Conservation (phyloP, 1,140 invertebrate genomes). For the Pomacea maculata region DNA sequence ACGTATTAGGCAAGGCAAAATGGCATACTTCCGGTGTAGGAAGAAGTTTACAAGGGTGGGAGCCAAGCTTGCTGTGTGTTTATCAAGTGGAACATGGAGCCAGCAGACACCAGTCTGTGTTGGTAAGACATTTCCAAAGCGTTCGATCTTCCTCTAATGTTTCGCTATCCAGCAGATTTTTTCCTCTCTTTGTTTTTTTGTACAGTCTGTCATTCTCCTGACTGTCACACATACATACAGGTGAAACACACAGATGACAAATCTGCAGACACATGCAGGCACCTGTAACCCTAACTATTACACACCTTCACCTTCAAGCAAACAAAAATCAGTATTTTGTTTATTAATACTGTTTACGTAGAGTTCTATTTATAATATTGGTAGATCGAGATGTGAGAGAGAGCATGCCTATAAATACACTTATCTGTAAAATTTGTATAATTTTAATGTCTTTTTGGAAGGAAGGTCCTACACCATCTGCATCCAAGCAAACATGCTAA, state of each 20-base stretch:
- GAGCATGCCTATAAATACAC: too few species aligned
- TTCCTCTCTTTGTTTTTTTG: background rate
- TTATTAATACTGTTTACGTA: too few species aligned
- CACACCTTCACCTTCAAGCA: background rate
- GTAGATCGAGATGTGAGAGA: too few species aligned
- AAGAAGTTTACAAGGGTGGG: conserved; percentile 26
- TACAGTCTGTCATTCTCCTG: too few species aligned
- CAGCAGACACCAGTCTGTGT: conserved; percentile 30
- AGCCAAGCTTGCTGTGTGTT: conserved; percentile 27
- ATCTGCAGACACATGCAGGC: too few species aligned
- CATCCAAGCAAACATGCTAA: too few species aligned
- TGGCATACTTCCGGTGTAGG: conserved; percentile 28
- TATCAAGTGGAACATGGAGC: conserved; percentile 23
- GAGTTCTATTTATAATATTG: too few species aligned
- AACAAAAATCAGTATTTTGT: background rate
- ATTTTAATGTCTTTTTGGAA: too few species aligned
- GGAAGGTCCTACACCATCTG: too few species aligned
- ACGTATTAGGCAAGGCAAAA: conserved; percentile 16
- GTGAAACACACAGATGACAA: too few species aligned
- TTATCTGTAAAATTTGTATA: too few species aligned
- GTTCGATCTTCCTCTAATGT: background rate
- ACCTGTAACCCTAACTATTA: too few species aligned
- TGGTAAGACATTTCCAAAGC: conserved; percentile 1
- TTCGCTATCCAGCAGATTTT: background rate
- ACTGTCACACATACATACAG: background rate